Evolutionary conservation across 2,113 vertebrate genomes (phyloP).

Genomic region (Perccottus glenii): DNA sequence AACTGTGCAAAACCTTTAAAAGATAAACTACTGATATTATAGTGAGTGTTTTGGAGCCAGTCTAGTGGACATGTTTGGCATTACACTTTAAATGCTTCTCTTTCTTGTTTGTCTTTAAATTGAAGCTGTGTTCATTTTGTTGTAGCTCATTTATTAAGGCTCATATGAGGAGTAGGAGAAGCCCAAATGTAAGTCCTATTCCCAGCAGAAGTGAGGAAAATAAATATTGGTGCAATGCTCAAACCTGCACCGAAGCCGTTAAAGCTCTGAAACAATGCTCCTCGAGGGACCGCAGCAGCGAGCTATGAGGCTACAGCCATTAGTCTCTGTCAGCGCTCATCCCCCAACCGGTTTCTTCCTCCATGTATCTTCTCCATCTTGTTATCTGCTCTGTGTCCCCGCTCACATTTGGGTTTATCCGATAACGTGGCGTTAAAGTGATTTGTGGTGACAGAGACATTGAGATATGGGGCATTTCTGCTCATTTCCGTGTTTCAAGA

Average conservation of each 20-base stretch:
- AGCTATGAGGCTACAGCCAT: constrained; percentile 54
- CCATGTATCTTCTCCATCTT: constrained; percentile 18
- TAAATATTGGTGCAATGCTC: constrained; percentile 49
- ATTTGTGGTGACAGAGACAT: constrained; percentile 36
- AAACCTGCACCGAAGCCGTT: constrained; percentile 50
- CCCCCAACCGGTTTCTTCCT: constrained; percentile 26
- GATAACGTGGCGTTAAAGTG: constrained; percentile 24
- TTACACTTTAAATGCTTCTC: no score
- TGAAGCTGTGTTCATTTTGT: no score
- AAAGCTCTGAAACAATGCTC: constrained; percentile 57
- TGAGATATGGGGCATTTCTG: constrained; percentile 19
- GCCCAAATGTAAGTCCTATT: not conserved
- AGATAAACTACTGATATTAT: no score
- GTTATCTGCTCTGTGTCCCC: not conserved
- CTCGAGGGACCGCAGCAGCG: constrained; percentile 31
- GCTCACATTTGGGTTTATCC: constrained; percentile 21
- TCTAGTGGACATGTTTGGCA: no score
- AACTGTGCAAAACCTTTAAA: no score
- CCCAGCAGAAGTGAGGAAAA: not conserved
- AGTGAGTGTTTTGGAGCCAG: no score
- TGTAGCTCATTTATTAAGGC: no score
- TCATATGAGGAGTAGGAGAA: not conserved
- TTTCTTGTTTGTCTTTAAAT: no score
- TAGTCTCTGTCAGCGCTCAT: constrained; percentile 65
- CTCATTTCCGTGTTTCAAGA: not conserved